Evolutionary conservation across 2,888 invertebrate genomes (phyloP).

Genomic region (Eupeodes luniger): DNA sequence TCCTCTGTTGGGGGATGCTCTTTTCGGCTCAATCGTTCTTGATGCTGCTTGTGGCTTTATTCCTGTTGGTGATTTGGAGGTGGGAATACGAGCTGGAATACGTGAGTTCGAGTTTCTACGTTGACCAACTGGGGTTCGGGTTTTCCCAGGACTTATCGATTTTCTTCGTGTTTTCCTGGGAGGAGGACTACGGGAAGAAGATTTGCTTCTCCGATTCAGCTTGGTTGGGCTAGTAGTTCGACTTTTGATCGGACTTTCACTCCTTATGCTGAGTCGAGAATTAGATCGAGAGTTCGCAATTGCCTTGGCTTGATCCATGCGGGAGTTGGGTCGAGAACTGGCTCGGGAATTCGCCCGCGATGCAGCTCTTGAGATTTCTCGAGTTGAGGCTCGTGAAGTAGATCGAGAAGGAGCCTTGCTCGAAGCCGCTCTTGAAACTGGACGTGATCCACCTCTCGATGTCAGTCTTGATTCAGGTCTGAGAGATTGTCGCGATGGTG

Average conservation of each 20-base stretch:
- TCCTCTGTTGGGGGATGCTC: conserved; percentile 61
- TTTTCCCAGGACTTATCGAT: conserved; percentile 79
- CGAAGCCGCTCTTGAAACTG: conserved; percentile 77
- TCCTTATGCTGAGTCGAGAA: conserved; percentile 79
- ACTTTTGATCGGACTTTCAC: conserved; percentile 78
- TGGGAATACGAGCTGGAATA: conserved; percentile 79
- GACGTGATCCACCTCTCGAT: conserved; percentile 78
- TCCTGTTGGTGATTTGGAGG: conserved; percentile 70
- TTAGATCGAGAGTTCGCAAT: conserved; percentile 78
- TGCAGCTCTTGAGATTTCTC: conserved; percentile 62
- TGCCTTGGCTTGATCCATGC: conserved; percentile 79
- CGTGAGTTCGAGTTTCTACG: conserved; percentile 79
- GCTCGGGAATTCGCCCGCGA: conserved; percentile 77
- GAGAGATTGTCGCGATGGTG: conserved; percentile 79
- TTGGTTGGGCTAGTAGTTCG: conserved; percentile 71
- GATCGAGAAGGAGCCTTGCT: conserved; percentile 78
- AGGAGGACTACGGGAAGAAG: conserved; percentile 80
- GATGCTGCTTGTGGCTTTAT: conserved; percentile 63
- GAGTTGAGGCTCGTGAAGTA: conserved; percentile 78
- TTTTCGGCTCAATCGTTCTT: conserved; percentile 48
- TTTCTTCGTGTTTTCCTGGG: conserved; percentile 77
- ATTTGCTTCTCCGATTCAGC: conserved; percentile 79
- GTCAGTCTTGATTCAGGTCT: conserved; percentile 77
- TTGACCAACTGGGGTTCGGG: conserved; percentile 55
- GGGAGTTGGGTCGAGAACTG: conserved; percentile 79